Base-by-base conservation (phyloP, 2,888 invertebrate species). In the Sycophila texana region DNA sequence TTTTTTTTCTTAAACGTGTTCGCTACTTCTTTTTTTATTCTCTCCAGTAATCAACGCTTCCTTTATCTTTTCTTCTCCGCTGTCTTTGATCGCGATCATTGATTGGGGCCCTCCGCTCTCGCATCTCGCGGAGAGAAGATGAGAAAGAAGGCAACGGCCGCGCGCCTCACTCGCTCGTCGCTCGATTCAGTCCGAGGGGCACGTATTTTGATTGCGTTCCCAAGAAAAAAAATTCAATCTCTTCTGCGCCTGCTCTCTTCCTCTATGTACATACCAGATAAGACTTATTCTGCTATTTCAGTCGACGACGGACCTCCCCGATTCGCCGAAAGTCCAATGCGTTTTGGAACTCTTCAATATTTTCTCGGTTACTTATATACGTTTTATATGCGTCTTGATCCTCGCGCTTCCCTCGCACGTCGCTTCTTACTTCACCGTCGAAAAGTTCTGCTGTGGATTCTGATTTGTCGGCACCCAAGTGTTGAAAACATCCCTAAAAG, bases 391-490 rank as follows among this genome's bases (percentile, higher is more conserved):
- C 63, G 49, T 76, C 47, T 74, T 63, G 18, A 26, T 26, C 73
- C 55, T 63, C 22, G 30, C 71, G 49, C n/a, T 20, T 53, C 10
- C 26, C n/a, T 61, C 1, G 10, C 10, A 10, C 10, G 39, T 39
- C 26, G 16, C 53, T 26, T 3, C 82, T 92, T 95, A 96, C 92
- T 95, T 95, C 87, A 95, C 96, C 85, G 95, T 95, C 83, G 95
- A 95, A 91, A 94, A 95, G 90, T 94, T 94, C 92, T 95, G 95
- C 90, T 94, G 93, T 91, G 94, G 93, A 91, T 93, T 95, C 91
- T 95, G 95, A 92, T 96, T 95, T 87, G 95, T 94, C 82, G 96
- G 95, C 88, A 97, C 96, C 96, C 96, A 97, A 82, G 95, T 95
- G 89, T 95, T 95, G 92, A 96, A 97, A 83, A 98, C 97, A 91